A percentile compares a stretch with the other conserved stretches of the same genome.
Conservation (phyloP, 2,113 vertebrate species). For the Plecotus auritus region DNA sequence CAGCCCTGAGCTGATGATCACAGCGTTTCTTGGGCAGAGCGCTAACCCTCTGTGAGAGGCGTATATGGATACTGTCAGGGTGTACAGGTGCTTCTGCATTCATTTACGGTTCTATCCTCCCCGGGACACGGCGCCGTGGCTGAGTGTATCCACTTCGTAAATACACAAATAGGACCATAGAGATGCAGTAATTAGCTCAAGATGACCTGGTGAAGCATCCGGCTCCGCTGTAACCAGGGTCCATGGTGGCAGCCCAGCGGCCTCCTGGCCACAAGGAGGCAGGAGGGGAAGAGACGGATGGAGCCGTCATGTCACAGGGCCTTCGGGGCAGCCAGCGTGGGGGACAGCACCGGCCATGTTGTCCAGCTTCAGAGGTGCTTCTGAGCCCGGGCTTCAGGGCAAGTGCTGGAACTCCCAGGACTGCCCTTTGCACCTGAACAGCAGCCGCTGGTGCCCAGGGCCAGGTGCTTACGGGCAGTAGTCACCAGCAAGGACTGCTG, state of each 20-base stretch:
- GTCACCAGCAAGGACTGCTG: background rate
- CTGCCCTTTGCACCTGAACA: background rate
- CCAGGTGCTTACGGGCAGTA: background rate
- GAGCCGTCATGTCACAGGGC: fast-evolving
- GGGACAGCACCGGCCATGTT: background rate
- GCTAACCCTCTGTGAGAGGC: background rate
- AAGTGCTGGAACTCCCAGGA: background rate
- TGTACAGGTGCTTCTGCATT: background rate
- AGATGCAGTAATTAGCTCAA: background rate
- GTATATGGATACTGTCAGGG: background rate
- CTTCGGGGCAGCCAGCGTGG: background rate
- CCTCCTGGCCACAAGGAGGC: background rate
- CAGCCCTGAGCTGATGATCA: background rate
- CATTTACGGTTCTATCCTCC: background rate
- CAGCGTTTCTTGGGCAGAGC: background rate
- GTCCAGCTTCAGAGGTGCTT: background rate
- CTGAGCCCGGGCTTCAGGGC: background rate
- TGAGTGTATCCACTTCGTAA: background rate
- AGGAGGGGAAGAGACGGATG: fast-evolving
- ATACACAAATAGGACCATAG: background rate
- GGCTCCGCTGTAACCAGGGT: background rate
- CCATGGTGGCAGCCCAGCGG: fast-evolving
- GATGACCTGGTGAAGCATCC: background rate
- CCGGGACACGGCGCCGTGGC: background rate
- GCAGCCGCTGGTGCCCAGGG: background rate